phyloP scores from a whole-genome alignment of 2,113 vertebrate genomes.

The Anguilla japonica region DNA sequence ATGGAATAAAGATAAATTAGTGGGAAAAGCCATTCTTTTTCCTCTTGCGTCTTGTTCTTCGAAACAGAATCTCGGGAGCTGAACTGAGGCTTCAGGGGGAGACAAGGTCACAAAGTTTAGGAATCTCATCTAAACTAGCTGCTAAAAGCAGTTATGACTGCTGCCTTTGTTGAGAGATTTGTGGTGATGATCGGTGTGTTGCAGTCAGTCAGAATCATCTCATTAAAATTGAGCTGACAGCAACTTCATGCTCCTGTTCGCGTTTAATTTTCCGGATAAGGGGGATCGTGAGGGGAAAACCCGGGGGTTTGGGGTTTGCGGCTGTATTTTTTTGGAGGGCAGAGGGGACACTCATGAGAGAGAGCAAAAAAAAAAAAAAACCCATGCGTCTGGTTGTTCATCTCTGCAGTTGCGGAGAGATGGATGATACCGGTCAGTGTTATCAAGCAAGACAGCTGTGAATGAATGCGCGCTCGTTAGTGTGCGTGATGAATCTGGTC shows the following conservation, averaged over 20 bases:
- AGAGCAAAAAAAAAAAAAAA: not conserved
- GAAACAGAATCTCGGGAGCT: not conserved
- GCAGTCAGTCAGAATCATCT: not conserved
- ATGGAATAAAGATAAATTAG: conserved; percentile 2
- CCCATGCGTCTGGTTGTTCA: not conserved
- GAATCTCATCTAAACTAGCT: not conserved
- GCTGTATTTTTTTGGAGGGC: not conserved
- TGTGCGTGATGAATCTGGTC: not conserved
- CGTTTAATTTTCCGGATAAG: not conserved
- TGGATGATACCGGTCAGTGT: not conserved
- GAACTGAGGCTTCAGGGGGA: not conserved
- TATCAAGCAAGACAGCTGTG: not conserved
- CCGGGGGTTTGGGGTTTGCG: not conserved
- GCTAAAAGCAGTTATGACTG: not conserved
- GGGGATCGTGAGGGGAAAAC: not conserved
- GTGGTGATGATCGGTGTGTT: not conserved
- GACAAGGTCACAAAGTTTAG: not conserved
- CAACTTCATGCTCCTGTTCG: not conserved
- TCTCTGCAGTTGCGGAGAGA: not conserved
- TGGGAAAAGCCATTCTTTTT: not conserved
- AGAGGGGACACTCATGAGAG: not conserved
- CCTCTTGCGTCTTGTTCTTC: not conserved
- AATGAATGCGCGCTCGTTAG: not conserved
- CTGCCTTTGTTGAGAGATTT: not conserved
- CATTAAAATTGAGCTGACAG: not conserved